phyloP scores from a whole-genome alignment of 2,888 invertebrate species.

The Gerris lacustris region DNA sequence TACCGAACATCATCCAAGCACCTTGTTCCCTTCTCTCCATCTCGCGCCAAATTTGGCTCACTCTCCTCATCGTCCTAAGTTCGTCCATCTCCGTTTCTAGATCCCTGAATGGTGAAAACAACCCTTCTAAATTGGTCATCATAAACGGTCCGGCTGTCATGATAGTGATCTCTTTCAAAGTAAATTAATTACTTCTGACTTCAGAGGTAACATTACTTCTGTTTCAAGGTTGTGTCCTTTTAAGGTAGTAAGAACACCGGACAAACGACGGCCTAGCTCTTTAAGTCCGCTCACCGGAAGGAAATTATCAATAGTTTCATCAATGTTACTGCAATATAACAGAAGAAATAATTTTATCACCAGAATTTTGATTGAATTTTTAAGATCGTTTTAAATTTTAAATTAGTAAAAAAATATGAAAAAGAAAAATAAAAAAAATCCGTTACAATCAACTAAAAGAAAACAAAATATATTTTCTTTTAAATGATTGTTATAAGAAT shows the following conservation, averaged over 20 bases:
- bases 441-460: no score
- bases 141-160: background rate
- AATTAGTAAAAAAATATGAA: no score
- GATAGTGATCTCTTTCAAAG: background rate
- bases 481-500: no score
- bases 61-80: constrained; percentile 23
- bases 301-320: no score
- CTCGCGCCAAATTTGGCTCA: constrained; percentile 22
- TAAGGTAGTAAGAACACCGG: background rate
- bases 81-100: constrained; percentile 25
- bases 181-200: no score
- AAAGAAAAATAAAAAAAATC: no score
- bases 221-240: background rate
- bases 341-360: no score
- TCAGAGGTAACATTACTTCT: no score
- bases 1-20: constrained; percentile 22
- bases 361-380: no score
- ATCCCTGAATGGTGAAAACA: constrained; percentile 16
- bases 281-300: background rate
- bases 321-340: no score
- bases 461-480: no score
- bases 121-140: constrained; percentile 9
- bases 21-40: constrained; percentile 24
- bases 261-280: background rate
- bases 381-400: no score